Base-by-base conservation (phyloP, 2,888 invertebrate species). In the Eurois occulta region DNA sequence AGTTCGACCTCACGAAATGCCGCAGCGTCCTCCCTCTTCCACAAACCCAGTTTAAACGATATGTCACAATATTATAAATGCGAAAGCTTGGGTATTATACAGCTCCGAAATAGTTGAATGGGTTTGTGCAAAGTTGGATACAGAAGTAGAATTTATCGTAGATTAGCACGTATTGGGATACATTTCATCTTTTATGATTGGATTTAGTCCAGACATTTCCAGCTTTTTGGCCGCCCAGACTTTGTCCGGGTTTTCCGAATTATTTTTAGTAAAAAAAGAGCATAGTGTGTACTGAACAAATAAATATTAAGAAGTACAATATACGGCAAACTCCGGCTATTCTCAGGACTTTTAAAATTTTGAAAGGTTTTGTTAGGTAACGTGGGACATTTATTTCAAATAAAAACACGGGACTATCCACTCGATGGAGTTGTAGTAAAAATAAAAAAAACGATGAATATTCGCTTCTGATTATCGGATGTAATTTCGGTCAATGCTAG, bases 401-500 rank as follows among this genome's bases (percentile, higher is more conserved):
- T 10, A 10, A 43, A 41, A 24, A 18, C 24, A 16, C 21, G 28
- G 28, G 28, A 35, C 55, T 48, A 18, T 38, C 41, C 16, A 38
- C 13, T 13, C 35, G 35, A 69, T 28, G 46, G 46, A 55, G 32
- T 35, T 21, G 18, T 46, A 60, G 41, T 64, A 69, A 58, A 71
- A 72, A 46, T 18, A 5, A 21, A 52, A 52, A 62, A 11, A 48
- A 52, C n/a, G n/a, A 76, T 35, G 16, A 70, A 73, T 60, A 81
- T 75, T 67, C 60, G 38, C 67, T 64, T 67, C 48, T 41, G 64
- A 76, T 85, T 76, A 80, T 67, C 76, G 67, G 70, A 77, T 75
- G 46, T 77, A 35, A 79, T 74, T 80, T 70, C 88, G 87, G 85
- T 83, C 88, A 87, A 80, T 88, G 87, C 68, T 71, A 87, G 77